Conservation (phyloP, 2,113 vertebrate genomes). For the Microtus ochrogaster region DNA sequence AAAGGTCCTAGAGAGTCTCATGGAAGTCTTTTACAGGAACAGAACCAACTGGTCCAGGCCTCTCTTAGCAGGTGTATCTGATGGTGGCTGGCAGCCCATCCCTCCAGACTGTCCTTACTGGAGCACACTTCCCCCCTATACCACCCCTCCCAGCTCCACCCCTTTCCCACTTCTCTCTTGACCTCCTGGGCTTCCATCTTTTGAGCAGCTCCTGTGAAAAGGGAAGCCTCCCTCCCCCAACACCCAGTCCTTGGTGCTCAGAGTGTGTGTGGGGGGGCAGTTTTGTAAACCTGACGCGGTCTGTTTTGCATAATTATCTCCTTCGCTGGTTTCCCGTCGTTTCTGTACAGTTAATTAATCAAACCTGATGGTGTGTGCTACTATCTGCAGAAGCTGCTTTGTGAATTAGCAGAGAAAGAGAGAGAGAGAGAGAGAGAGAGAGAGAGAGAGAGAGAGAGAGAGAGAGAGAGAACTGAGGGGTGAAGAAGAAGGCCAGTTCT, state of each 20-base stretch:
- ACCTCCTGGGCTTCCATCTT: not conserved
- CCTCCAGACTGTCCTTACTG: too few relatives aligned
- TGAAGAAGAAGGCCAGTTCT: not conserved
- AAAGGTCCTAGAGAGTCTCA: too few relatives aligned
- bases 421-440: not conserved
- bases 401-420: not conserved
- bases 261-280: too few relatives aligned
- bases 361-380: conserved; percentile 49
- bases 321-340: conserved; percentile 64
- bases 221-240: not conserved
- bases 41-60: accelerated
- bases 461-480: not conserved
- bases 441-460: not conserved
- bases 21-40: accelerated
- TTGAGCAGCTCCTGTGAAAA: not conserved
- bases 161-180: not conserved
- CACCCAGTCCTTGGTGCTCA: not conserved
- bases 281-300: conserved; percentile 40
- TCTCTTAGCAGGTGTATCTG: too few relatives aligned
- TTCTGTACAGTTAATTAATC: conserved; percentile 75
- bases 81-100: too few relatives aligned
- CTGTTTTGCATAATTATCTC: conserved; percentile 74
- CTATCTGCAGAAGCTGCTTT: conserved; percentile 64
- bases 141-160: not conserved
- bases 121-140: too few relatives aligned